A percentile compares a stretch with the other conserved stretches of the same genome.
Evolutionary conservation across 1,140 invertebrate species (phyloP).

Genomic region (Brachystomella parvula): DNA sequence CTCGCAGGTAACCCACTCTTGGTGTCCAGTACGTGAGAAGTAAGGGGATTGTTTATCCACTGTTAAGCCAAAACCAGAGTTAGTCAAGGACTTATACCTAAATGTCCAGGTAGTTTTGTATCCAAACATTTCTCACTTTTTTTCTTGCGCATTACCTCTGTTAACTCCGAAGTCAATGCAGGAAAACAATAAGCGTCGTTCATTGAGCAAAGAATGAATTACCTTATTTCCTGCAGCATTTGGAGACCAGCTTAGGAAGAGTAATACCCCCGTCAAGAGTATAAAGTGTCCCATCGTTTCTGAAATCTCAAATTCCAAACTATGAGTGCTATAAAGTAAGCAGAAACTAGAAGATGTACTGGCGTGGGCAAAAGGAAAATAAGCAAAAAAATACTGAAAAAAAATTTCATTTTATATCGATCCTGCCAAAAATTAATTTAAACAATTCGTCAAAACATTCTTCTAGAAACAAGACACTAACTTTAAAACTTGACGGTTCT

Average conservation of each 20-base stretch:
- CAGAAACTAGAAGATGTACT: no score
- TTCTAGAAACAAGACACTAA: no score
- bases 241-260: background rate
- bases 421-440: no score
- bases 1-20: slow-evolving; percentile 20
- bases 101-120: background rate
- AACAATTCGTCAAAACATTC: no score
- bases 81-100: background rate
- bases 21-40: slow-evolving; percentile 50
- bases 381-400: no score
- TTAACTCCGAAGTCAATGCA: no score
- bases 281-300: background rate
- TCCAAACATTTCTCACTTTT: no score
- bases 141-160: no score
- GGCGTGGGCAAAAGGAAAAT: no score
- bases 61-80: background rate
- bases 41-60: slow-evolving; percentile 46
- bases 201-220: background rate
- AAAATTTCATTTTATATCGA: no score
- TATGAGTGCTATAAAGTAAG: background rate
- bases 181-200: no score
- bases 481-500: no score
- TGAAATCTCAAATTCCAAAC: background rate
- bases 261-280: background rate
- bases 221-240: background rate